A percentile compares a stretch with the other conserved stretches of the same genome.
Evolutionary conservation across 2,113 vertebrate species (phyloP).

Genomic region (Meriones unguiculatus): DNA sequence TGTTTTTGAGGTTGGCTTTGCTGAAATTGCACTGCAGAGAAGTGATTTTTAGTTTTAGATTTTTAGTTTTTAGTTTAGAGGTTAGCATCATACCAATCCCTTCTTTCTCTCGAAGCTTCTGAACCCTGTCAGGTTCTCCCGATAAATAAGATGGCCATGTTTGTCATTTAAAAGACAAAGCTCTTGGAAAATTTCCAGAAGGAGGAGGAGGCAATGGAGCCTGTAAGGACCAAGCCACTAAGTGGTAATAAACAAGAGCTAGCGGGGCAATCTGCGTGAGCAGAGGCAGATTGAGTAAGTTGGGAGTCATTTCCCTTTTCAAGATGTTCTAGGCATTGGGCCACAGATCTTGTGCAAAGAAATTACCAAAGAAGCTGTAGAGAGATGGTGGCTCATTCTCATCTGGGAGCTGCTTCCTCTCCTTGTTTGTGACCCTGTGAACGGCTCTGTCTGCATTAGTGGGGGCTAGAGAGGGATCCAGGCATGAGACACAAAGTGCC

Average conservation of each 20-base stretch:
- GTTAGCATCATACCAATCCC: background rate
- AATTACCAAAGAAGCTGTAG: background rate
- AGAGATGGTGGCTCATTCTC: constrained; percentile 12
- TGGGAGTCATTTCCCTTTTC: background rate
- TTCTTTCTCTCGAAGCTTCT: background rate
- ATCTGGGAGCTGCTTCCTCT: background rate
- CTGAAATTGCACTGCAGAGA: background rate
- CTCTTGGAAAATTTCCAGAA: background rate
- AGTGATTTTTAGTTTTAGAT: background rate
- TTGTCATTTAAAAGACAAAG: background rate
- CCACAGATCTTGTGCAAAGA: constrained; percentile 1
- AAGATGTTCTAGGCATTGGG: background rate
- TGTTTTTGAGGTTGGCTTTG: background rate
- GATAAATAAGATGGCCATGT: background rate
- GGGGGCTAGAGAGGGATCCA: background rate
- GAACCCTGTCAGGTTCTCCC: background rate
- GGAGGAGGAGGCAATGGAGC: background rate
- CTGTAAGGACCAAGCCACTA: background rate
- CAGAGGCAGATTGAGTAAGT: background rate
- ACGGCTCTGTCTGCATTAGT: background rate
- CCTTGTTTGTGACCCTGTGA: background rate
- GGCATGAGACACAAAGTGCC: background rate
- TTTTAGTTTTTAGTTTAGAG: background rate
- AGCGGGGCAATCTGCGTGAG: background rate
- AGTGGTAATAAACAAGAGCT: background rate